Evolutionary conservation across 2,797 vertebrate genomes (phyloP).

Genomic region (Oryzias dopingdopingensis): DNA sequence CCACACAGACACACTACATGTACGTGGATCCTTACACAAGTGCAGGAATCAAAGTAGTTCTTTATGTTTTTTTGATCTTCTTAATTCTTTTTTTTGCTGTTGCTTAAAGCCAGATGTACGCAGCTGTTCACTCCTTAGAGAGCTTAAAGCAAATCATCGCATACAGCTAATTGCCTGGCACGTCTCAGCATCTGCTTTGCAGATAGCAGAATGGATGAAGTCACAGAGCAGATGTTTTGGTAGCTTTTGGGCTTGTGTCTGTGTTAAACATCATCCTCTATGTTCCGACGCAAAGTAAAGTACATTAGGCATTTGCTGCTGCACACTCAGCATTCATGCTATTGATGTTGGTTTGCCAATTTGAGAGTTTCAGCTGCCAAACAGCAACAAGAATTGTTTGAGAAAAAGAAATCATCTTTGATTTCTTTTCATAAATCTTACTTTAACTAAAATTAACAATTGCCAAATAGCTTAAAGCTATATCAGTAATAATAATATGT

Average conservation of each 20-base stretch:
- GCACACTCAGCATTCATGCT: conserved; percentile 19
- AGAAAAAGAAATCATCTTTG: no score
- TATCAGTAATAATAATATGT: no score
- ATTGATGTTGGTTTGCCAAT: no score
- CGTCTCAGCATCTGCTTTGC: conserved; percentile 76
- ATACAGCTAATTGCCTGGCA: conserved; percentile 80
- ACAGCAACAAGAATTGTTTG: no score
- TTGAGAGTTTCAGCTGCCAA: no score
- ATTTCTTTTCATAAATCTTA: no score
- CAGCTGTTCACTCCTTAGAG: conserved; percentile 70
- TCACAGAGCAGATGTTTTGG: conserved; percentile 77
- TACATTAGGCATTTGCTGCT: conserved; percentile 64
- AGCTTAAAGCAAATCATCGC: conserved; percentile 75
- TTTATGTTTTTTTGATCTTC: conserved; percentile 55
- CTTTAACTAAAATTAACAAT: no score
- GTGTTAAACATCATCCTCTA: conserved; percentile 41
- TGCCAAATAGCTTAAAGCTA: no score
- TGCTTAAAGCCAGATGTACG: conserved; percentile 55
- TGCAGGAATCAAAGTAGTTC: conserved; percentile 22
- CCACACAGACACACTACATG: conserved; percentile 13
- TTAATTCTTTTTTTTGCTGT: conserved; percentile 50
- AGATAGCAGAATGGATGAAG: conserved; percentile 73
- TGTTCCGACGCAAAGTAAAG: conserved; percentile 64
- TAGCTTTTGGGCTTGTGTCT: conserved; percentile 26
- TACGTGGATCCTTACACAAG: conserved; percentile 22